These are phyloP conservation scores for Cossypha polioptera DNA, from an alignment of 2,797 vertebrate species.

Conservation along the genomic window DNA sequence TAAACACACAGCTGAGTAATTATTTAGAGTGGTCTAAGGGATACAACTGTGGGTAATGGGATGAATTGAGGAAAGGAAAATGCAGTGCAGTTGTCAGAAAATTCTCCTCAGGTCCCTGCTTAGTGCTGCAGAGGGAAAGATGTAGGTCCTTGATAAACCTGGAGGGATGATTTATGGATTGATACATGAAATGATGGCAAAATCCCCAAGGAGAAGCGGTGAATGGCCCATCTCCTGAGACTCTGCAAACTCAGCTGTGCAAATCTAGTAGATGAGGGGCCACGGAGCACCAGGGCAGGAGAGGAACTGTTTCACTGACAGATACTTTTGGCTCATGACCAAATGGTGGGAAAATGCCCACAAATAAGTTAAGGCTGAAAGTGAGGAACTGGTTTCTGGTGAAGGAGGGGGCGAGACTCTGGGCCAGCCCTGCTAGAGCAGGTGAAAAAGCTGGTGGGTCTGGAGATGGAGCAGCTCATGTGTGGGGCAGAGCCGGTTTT, in stretches of 20 bases:
- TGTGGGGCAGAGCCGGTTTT: background rate
- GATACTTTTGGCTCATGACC: background rate
- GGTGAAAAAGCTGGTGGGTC: background rate
- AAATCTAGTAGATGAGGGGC: background rate
- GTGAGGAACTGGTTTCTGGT: background rate
- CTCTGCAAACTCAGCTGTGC: slow-evolving; percentile 22
- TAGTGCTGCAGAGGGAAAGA: background rate
- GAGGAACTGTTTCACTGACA: background rate
- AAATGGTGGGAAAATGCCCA: background rate
- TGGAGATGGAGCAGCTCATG: background rate
- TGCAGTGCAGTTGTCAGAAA: background rate
- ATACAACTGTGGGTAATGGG: slow-evolving; percentile 15
- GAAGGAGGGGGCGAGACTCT: background rate
- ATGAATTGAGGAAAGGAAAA: slow-evolving; percentile 33
- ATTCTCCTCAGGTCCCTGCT: background rate
- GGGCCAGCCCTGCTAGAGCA: background rate
- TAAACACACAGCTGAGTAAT: slow-evolving; percentile 23
- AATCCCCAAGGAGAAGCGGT: background rate
- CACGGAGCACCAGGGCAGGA: rapidly evolving
- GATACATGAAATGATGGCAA: background rate
- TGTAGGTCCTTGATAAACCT: slow-evolving; percentile 7
- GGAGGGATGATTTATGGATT: slow-evolving; percentile 19
- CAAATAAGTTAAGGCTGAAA: background rate
- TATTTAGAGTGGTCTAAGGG: slow-evolving; percentile 55
- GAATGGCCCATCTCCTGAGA: background rate